Percentiles rank a stretch among this genome's conserved stretches.
Conservation (phyloP, 2,797 vertebrate genomes). For the Kryptolebias ocellatus region DNA sequence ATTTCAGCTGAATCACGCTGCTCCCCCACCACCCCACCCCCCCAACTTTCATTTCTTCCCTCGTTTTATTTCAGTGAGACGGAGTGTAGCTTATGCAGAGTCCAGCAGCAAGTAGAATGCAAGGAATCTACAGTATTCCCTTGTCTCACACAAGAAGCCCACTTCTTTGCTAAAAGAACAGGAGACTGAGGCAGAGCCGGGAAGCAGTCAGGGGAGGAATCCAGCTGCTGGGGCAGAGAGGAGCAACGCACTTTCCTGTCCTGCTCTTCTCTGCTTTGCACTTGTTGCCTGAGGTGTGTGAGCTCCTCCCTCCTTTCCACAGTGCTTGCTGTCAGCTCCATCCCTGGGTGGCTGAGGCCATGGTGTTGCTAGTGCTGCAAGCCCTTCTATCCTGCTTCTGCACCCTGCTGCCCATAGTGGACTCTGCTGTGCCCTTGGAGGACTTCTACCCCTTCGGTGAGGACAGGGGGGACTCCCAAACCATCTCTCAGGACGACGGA, state of each 20-base stretch:
- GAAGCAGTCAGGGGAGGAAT: slow-evolving; percentile 63
- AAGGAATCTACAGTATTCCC: slow-evolving; percentile 81
- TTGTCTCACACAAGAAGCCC: slow-evolving; percentile 73
- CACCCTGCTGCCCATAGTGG: slow-evolving; percentile 73
- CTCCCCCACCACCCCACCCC: slow-evolving; percentile 45
- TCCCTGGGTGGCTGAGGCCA: slow-evolving; percentile 78
- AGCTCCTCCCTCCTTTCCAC: slow-evolving; percentile 65
- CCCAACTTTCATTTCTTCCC: slow-evolving; percentile 75
- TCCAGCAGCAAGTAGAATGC: slow-evolving; percentile 83
- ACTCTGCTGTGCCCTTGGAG: slow-evolving; percentile 84
- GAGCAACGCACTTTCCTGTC: slow-evolving; percentile 64
- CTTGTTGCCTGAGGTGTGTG: slow-evolving; percentile 74
- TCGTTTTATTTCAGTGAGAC: slow-evolving; percentile 78
- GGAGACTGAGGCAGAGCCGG: slow-evolving; percentile 56
- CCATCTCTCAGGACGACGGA: slow-evolving; percentile 92
- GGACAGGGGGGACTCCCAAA: slow-evolving; percentile 87
- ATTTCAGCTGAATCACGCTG: slow-evolving; percentile 78
- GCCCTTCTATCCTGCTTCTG: slow-evolving; percentile 76
- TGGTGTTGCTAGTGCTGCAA: slow-evolving; percentile 84
- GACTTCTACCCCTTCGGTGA: slow-evolving; percentile 94
- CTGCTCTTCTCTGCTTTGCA: slow-evolving; percentile 69
- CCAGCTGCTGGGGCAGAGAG: slow-evolving; percentile 58
- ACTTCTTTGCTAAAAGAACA: slow-evolving; percentile 63
- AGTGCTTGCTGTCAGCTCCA: slow-evolving; percentile 75
- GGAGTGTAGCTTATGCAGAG: slow-evolving; percentile 73